These are phyloP conservation scores for Poecilia picta DNA, from an alignment of 2,797 vertebrate genomes.

Conservation along the genomic window DNA sequence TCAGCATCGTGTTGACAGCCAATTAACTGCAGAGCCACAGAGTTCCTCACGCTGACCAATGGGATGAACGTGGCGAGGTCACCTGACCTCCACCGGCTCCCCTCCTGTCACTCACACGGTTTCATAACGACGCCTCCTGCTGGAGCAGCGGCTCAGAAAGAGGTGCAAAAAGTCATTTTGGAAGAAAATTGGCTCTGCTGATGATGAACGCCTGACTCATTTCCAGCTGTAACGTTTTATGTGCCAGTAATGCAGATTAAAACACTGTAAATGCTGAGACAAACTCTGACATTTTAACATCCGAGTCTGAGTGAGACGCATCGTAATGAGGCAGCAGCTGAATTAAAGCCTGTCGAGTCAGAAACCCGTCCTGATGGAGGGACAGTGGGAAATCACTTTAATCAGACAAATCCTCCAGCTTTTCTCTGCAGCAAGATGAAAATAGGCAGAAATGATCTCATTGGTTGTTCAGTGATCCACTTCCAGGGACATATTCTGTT, in stretches of 20 bases:
- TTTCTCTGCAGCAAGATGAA: neutral
- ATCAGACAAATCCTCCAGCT: neutral
- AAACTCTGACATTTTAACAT: neutral
- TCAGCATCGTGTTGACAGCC: constrained; percentile 5
- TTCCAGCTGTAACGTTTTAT: neutral
- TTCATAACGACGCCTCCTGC: neutral
- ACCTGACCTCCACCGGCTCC: neutral
- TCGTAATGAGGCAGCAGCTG: neutral
- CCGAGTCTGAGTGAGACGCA: neutral
- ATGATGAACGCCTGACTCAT: neutral
- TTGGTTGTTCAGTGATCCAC: neutral
- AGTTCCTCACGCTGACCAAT: constrained; percentile 6
- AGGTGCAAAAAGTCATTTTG: neutral
- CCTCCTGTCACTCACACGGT: neutral
- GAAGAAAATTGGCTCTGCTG: constrained; percentile 8
- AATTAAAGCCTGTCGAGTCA: neutral
- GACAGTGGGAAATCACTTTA: neutral
- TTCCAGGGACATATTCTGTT: neutral
- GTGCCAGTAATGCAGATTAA: constrained; percentile 2
- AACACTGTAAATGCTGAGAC: constrained; percentile 5
- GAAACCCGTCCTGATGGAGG: neutral
- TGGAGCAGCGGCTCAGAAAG: neutral
- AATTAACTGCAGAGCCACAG: constrained; percentile 3
- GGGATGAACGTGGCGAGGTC: neutral
- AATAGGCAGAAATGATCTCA: neutral